These are phyloP conservation scores for Triplophysa tibetana DNA, from an alignment of 2,113 vertebrate species.

Conservation along the genomic window DNA sequence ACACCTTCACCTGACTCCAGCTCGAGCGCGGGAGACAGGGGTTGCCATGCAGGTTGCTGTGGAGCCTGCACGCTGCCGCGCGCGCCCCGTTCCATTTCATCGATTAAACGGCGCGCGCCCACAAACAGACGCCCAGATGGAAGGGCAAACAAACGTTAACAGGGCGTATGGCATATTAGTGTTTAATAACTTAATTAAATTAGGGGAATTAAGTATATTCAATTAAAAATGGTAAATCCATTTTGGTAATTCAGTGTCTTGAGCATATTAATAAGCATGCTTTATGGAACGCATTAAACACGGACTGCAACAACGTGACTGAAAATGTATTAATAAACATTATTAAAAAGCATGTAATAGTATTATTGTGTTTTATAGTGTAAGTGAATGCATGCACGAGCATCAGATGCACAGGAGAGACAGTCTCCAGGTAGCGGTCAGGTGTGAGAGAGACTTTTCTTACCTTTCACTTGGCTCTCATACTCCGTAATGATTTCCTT, in stretches of 20 bases:
- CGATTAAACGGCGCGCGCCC: slow-evolving; percentile 11
- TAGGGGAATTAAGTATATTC: too few species aligned
- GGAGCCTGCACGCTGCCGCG: slow-evolving; percentile 10
- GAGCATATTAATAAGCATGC: neutral
- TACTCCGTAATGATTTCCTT: slow-evolving; percentile 89
- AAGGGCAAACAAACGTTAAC: slow-evolving; percentile 5
- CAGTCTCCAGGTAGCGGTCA: slow-evolving; percentile 42
- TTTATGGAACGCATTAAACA: neutral
- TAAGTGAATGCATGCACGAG: neutral
- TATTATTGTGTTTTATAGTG: neutral
- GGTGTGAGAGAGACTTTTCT: slow-evolving; percentile 55
- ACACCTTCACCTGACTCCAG: slow-evolving; percentile 34
- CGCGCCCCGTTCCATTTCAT: slow-evolving; percentile 6
- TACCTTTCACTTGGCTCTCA: slow-evolving; percentile 89
- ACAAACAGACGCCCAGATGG: neutral
- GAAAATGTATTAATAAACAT: neutral
- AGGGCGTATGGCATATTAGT: neutral
- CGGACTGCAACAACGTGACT: neutral
- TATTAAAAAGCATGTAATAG: neutral
- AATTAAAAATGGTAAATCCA: neutral
- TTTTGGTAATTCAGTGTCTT: neutral
- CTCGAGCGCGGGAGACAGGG: slow-evolving; percentile 22
- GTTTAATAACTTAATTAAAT: neutral
- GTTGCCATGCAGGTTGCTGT: slow-evolving; percentile 46
- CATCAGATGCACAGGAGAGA: slow-evolving; percentile 1